Evolutionary conservation across 2,888 invertebrate species (phyloP).

Genomic region (Nebria salina): DNA sequence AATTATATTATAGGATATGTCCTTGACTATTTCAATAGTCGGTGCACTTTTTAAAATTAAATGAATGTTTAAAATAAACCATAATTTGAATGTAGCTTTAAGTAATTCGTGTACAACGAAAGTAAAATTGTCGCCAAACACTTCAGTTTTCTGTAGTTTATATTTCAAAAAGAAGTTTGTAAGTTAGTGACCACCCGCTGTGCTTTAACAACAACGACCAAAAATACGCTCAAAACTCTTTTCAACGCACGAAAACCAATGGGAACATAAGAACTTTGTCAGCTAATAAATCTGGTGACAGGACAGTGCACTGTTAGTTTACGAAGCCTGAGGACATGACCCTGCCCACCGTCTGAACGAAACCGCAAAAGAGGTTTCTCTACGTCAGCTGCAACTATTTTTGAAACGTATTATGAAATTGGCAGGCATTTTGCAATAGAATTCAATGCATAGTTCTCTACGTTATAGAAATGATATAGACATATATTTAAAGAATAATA

Average conservation of each 20-base stretch:
- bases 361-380: background rate
- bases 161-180: background rate
- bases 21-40: no score
- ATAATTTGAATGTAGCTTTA: no score
- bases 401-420: background rate
- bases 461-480: no score
- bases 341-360: background rate
- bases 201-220: background rate
- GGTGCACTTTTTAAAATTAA: no score
- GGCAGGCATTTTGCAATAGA: background rate
- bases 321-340: background rate
- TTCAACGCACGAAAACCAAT: background rate
- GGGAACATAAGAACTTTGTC: constrained; percentile 1
- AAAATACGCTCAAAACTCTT: background rate
- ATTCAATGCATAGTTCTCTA: background rate
- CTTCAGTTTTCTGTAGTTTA: background rate
- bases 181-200: background rate
- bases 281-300: constrained; percentile 1
- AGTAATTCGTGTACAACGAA: background rate
- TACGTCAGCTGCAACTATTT: constrained; percentile 1
- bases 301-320: background rate
- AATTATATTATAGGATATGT: no score
- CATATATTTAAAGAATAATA: no score
- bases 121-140: background rate
- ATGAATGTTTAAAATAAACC: no score